Base-by-base conservation (phyloP, 2,888 invertebrate genomes). In the Kuschelorhynchus macadamiae region DNA sequence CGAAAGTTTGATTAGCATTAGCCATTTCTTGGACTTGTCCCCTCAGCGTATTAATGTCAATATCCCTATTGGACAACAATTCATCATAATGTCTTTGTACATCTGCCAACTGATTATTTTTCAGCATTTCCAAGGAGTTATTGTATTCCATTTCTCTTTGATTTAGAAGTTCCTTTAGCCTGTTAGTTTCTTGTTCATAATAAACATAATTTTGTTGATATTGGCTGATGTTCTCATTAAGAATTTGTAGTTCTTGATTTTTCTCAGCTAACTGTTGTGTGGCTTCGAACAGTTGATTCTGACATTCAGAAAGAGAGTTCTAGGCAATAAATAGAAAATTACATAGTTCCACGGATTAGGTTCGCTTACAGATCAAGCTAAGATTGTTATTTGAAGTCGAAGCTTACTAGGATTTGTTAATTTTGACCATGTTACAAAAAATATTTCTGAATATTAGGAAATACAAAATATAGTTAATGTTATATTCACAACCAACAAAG, bases 21-120 rank as follows among this genome's bases (percentile, higher is more conserved):
- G 71, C n/a, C 1, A 72, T 70, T 41, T 74, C 71, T 17, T 67
- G 67, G 2, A 82, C 53, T 72, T 81, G 79, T 14, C 72, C 55
- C 56, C 74, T 74, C 17, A 80, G 70, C 32, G 72, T 73, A 57
- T 79, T 77, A 16, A 80, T 69, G 36, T 81, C 81, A 2, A 73
- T 57, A 46, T 82, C 79, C 72, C 81, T 81, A 8, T 74, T 73
- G 0, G 71, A 67, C 9, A 81, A 44, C 8, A 77, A 39, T 68
- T 81, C 79, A 65, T 80, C 79, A 46, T 80, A 74, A 69, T 74
- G 74, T 42, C 71, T 76, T 61, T 78, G 74, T 20, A 75, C 70
- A 30, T 78, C 75, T 12, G 32, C 46, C 14, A 73, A 44, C 11
- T 71, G 71, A n/a, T 60, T 69, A 52, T 73, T 70, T 18, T 68